Base-by-base conservation (phyloP, 2,113 vertebrate genomes). In the Cromileptes altivelis region DNA sequence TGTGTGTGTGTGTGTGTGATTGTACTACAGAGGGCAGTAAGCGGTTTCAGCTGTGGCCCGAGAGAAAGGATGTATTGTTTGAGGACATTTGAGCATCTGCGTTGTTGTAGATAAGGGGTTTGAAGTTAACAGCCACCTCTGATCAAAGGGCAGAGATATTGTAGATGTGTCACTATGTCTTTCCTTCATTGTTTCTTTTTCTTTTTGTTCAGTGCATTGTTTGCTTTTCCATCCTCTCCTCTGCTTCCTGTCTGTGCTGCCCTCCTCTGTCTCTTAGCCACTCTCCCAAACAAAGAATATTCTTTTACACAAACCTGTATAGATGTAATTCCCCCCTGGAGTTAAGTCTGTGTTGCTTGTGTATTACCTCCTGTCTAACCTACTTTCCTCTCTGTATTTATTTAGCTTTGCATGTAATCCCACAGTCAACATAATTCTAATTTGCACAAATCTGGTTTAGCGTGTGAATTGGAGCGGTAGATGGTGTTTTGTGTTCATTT, bases 41-140 rank as follows among this genome's bases (percentile, higher is more conserved):
- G 86, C 87, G 53, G 75, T 90, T 93, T 92, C 90, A 90, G 93
- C 87, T 93, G 88, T 79, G 80, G 84, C 78, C 69, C 5, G 10
- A 55, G 56, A 87, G 88, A 94, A 93, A 88, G 90, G 85, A 89
- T 77, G 77, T 83, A 89, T 94, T 93, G 93, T 94, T 92, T 89
- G 85, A 70, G 65, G 85, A 92, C 82, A 89, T 89, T 81, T 47
- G 80, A 92, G 88, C 92, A 90, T 91, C 87, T 92, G 89, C 90
- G 88, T 91, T 92, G 88, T 90, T 86, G 89, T 81, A 90, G 85
- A 92, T 89, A 85, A 92, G 83, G 55, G 69, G 68, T 80, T 89
- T 84, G 77, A 85, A 76, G 88, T 88, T 76, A 77, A 83, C 68
- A 67, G 74, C 57, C 67, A 56, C 77, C 23, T 9, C 78, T 78